phyloP scores from a whole-genome alignment of 2,888 invertebrate genomes.

The Pantelozetes paolii region DNA sequence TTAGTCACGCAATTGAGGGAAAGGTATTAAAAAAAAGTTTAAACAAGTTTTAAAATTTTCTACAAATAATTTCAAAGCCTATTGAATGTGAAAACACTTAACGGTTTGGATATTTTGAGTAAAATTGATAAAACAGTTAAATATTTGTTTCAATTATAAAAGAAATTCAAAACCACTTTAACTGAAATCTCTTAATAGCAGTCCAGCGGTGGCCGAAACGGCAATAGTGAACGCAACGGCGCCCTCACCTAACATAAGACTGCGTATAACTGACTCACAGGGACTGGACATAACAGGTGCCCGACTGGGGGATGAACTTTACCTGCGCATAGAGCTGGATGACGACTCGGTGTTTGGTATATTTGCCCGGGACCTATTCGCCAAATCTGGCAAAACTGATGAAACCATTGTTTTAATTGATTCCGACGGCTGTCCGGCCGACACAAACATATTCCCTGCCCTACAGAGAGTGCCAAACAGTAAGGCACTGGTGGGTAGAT shows the following conservation, averaged over 20 bases:
- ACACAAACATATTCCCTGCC: slow-evolving; percentile 54
- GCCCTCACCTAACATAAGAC: slow-evolving; percentile 57
- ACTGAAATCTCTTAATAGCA: no score
- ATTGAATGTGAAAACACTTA: no score
- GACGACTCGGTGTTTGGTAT: slow-evolving; percentile 58
- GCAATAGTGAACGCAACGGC: slow-evolving; percentile 56
- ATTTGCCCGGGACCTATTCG: slow-evolving; percentile 71
- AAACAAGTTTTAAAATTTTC: no score
- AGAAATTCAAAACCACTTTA: no score
- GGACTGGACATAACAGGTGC: slow-evolving; percentile 63
- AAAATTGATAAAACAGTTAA: no score
- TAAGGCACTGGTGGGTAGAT: slow-evolving; percentile 54
- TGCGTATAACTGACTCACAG: slow-evolving; percentile 61
- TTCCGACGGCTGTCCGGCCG: slow-evolving; percentile 66
- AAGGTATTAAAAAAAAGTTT: no score
- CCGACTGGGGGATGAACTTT: slow-evolving; percentile 64
- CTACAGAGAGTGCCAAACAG: slow-evolving; percentile 49
- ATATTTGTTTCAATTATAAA: no score
- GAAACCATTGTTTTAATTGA: slow-evolving; percentile 65
- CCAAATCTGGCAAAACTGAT: slow-evolving; percentile 67
- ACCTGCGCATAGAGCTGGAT: slow-evolving; percentile 61
- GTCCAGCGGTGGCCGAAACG: slow-evolving; percentile 47
- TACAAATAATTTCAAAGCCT: no score
- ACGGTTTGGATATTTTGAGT: no score
- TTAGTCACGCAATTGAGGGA: background rate